phyloP scores from a whole-genome alignment of 2,888 invertebrate species.

The Macaria notata region DNA sequence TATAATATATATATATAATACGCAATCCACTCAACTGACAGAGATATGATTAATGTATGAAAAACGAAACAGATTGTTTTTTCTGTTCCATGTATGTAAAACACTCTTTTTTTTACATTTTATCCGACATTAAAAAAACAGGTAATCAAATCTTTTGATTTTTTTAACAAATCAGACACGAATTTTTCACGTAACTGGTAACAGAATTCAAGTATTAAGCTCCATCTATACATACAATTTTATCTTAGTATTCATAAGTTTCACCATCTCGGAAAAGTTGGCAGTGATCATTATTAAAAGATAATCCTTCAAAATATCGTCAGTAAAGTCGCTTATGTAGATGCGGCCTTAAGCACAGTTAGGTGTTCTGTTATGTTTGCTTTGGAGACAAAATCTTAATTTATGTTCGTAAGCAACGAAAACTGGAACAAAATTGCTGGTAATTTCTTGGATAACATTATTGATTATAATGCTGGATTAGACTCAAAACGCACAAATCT shows the following conservation, averaged over 20 bases:
- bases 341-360: constrained; percentile 19
- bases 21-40: too few species aligned
- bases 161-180: too few species aligned
- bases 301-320: constrained; percentile 40
- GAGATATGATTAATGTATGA: too few species aligned
- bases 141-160: too few species aligned
- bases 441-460: constrained; percentile 14
- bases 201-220: background rate
- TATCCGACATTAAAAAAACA: too few species aligned
- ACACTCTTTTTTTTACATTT: too few species aligned
- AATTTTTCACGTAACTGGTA: too few species aligned
- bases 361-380: constrained; percentile 26
- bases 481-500: constrained; percentile 2
- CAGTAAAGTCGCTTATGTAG: constrained; percentile 30
- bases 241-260: background rate
- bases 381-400: constrained; percentile 37
- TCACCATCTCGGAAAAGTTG: constrained; percentile 1
- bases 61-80: too few species aligned
- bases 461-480: constrained; percentile 11
- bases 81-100: too few species aligned
- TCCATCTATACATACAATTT: background rate
- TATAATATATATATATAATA: too few species aligned
- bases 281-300: constrained; percentile 12
- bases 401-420: constrained; percentile 31
- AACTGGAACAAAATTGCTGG: constrained; percentile 28